These are phyloP conservation scores for Trigoniulus corallinus DNA, from an alignment of 1,140 invertebrate species.

Conservation along the genomic window DNA sequence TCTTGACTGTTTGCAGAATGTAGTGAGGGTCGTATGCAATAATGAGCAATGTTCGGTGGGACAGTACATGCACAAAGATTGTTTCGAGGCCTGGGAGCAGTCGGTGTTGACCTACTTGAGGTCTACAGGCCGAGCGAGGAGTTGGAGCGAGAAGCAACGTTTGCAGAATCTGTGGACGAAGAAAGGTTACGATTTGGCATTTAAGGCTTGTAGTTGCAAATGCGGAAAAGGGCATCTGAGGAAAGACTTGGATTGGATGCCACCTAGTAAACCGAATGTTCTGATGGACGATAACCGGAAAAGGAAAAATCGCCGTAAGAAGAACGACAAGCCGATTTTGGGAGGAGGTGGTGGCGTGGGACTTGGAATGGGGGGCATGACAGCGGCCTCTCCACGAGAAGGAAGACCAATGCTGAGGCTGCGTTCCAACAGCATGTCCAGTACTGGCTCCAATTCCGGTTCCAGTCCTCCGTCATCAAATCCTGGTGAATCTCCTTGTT, in stretches of 20 bases:
- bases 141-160: conserved; percentile 84
- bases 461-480: conserved; percentile 44
- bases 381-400: conserved; percentile 8
- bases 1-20: conserved; percentile 47
- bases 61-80: conserved; percentile 85
- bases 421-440: conserved; percentile 43
- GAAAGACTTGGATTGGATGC: conserved; percentile 82
- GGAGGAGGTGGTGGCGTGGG: conserved; percentile 21
- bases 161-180: conserved; percentile 94
- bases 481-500: conserved; percentile 42
- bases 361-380: conserved; percentile 5
- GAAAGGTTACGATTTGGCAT: conserved; percentile 87
- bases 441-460: conserved; percentile 30
- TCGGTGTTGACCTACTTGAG: conserved; percentile 71
- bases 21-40: conserved; percentile 81
- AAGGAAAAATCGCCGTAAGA: conserved; percentile 27
- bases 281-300: conserved; percentile 25
- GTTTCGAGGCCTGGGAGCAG: conserved; percentile 86
- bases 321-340: conserved; percentile 39
- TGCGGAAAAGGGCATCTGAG: conserved; percentile 78
- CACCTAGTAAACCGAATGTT: conserved; percentile 33
- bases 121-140: conserved; percentile 69
- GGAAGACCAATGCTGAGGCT: conserved; percentile 16
- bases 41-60: conserved; percentile 76
- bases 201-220: conserved; percentile 57